Base-by-base conservation (phyloP, 2,113 vertebrate genomes). In the Oryzias celebensis region DNA sequence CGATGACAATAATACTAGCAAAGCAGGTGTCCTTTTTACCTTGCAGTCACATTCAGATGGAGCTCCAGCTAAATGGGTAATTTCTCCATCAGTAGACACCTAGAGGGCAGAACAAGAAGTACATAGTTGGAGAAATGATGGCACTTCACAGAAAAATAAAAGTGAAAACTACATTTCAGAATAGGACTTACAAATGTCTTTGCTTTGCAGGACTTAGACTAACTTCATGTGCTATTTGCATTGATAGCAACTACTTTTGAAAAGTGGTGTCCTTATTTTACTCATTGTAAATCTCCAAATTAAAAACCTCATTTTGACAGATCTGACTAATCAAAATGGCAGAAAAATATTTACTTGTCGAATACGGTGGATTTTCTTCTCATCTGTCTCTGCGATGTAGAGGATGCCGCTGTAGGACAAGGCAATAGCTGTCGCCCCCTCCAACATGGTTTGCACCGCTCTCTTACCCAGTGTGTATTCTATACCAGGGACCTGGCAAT, bases 301-400 rank as follows among this genome's bases (percentile, higher is more conserved):
- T 20, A 20, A 48, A 71, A 18, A 14, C 18, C 26, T 5, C 53
- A 41, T 6, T 22, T 6, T 20, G 1, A 26, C 15, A 8, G 28
- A 26, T 14, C 20, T 50, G 22, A 26, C 50, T 12, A 10, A 36
- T 13, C 36, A 12, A 36, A 36, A 41, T 8, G n/a, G n/a, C 46
- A 4, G 3, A 14, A 10, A 2, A 45, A 31, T 2, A 3, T 23
- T 54, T 52, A 98, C 96, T 90, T 98, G 97, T 42, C 97, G 87
- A 62, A 99, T 97, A 41, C 95, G 94, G 68, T 98, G 96, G 7
- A 98, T 95, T 79, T 98, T 99, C 87, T 99, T 99, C 52, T 99
- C 97, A 6, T 99, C 97, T 0, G 96, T 99, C 80, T 99, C 97
- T 0, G 96, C 95, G 3, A 99, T 95, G 90, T 96, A 98, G 4